Evolutionary conservation across 2,888 invertebrate genomes (phyloP).

Genomic region (Xylocampa areola): DNA sequence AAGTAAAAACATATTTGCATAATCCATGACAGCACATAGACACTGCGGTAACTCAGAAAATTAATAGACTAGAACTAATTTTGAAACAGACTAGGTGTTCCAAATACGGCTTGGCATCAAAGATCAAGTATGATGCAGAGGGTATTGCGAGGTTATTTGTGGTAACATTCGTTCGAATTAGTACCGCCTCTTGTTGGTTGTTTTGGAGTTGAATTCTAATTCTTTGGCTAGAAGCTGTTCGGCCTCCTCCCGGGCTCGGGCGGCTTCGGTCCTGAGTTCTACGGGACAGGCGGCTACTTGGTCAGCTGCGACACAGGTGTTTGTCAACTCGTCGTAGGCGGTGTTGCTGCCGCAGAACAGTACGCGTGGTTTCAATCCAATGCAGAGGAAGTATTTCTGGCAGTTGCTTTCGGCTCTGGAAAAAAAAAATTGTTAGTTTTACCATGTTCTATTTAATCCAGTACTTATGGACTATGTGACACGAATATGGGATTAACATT

Average conservation of each 20-base stretch:
- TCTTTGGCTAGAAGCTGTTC: constrained; percentile 73
- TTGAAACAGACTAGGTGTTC: constrained; percentile 38
- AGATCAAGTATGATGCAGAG: constrained; percentile 24
- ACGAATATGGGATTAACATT: no score
- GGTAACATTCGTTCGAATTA: constrained; percentile 10
- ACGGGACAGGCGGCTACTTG: constrained; percentile 93
- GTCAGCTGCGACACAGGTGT: constrained; percentile 93
- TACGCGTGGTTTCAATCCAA: constrained; percentile 93
- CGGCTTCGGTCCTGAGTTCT: constrained; percentile 74
- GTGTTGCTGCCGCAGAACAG: constrained; percentile 93
- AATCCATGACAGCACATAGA: constrained; percentile 44
- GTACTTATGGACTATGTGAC: no score
- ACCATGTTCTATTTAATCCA: neutral
- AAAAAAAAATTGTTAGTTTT: constrained; percentile 23
- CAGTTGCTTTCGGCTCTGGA: constrained; percentile 91
- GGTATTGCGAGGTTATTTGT: constrained; percentile 12
- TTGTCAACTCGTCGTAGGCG: constrained; percentile 93
- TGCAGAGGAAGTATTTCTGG: constrained; percentile 94
- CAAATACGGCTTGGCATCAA: constrained; percentile 33
- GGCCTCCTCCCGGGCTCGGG: constrained; percentile 72
- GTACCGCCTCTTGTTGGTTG: constrained; percentile 36
- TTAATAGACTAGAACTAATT: constrained; percentile 60
- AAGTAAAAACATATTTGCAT: constrained; percentile 24
- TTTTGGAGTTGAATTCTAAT: constrained; percentile 63
- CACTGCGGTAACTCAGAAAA: constrained; percentile 57